phyloP scores from a whole-genome alignment of 2,113 vertebrate species.

The Hippoglossus stenolepis region DNA sequence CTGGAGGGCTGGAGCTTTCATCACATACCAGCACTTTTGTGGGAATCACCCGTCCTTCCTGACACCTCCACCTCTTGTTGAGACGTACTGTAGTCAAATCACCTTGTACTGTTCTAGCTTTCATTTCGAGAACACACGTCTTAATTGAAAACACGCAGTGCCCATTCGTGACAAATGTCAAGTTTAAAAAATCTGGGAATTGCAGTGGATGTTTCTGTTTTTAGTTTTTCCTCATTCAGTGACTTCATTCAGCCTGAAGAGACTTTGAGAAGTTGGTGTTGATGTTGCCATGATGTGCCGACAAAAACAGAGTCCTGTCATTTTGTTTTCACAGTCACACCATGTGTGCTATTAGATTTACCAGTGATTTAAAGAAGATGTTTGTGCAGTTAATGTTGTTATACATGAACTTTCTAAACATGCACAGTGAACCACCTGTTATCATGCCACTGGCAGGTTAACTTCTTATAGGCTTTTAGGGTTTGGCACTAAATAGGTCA shows the following conservation, averaged over 20 bases:
- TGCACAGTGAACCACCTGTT: neutral
- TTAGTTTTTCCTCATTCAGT: neutral
- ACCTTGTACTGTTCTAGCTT: constrained; percentile 30
- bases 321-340: constrained; percentile 1
- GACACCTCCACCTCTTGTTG: constrained; percentile 23
- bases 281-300: constrained; percentile 14
- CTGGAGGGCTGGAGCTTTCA: constrained; percentile 38
- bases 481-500: neutral
- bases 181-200: neutral
- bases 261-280: neutral
- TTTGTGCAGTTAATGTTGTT: neutral
- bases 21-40: constrained; percentile 35
- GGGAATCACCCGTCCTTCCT: constrained; percentile 31
- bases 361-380: neutral
- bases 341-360: neutral
- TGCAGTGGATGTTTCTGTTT: neutral
- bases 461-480: neutral
- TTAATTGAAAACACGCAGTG: constrained; percentile 14
- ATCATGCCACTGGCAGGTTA: neutral
- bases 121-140: constrained; percentile 2
- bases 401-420: neutral
- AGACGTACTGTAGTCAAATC: constrained; percentile 42
- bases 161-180: neutral
- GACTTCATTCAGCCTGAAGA: neutral
- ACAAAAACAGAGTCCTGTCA: neutral